These are phyloP conservation scores for Hippolais icterina DNA, from an alignment of 2,113 vertebrate species.

Conservation along the genomic window DNA sequence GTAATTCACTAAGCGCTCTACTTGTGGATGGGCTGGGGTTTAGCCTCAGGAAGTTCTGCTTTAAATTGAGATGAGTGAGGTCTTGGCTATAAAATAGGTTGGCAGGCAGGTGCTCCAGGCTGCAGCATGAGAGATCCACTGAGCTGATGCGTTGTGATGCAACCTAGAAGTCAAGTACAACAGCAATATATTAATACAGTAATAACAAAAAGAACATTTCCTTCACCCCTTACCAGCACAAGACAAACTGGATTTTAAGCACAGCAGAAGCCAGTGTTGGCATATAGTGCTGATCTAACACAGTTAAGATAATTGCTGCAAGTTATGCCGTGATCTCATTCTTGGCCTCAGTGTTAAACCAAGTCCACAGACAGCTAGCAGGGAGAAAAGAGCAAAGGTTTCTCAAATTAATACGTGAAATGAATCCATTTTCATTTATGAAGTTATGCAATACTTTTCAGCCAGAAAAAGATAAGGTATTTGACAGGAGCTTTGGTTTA, in stretches of 20 bases:
- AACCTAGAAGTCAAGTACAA: slow-evolving; percentile 76
- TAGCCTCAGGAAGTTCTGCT: slow-evolving; percentile 91
- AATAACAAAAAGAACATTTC: neutral
- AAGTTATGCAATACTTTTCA: neutral
- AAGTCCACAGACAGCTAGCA: neutral
- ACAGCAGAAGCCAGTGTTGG: neutral
- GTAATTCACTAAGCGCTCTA: slow-evolving; percentile 85
- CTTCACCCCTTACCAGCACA: neutral
- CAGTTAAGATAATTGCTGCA: neutral
- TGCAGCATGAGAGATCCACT: slow-evolving; percentile 96
- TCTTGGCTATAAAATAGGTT: slow-evolving; percentile 98
- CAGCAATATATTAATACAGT: neutral
- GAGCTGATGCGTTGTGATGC: slow-evolving; percentile 97
- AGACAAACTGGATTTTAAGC: neutral
- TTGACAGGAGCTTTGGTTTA: neutral
- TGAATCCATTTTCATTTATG: neutral
- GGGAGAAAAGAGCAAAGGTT: neutral
- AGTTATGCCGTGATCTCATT: neutral
- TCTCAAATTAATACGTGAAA: neutral
- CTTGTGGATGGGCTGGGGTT: slow-evolving; percentile 72
- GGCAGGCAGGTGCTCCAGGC: slow-evolving; percentile 91
- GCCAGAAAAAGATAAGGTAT: neutral
- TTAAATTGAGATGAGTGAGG: slow-evolving; percentile 98
- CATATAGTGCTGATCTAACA: neutral
- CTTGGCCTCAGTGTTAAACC: neutral